A percentile compares a stretch with the other conserved stretches of the same genome.
phyloP scores from a whole-genome alignment of 2,113 vertebrate genomes.

The Hippolais icterina region DNA sequence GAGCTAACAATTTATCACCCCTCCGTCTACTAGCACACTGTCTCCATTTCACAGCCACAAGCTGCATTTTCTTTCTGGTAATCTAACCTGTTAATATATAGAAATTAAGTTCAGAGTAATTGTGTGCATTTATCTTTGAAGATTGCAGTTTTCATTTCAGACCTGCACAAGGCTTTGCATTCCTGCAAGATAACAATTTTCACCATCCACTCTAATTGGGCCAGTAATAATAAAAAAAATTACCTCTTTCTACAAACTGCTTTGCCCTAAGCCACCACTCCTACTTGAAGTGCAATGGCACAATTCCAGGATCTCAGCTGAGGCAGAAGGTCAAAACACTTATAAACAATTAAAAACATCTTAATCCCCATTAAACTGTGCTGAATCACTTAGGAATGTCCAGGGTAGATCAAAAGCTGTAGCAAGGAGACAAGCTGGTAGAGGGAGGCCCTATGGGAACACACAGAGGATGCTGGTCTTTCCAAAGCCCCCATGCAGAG shows the following conservation, averaged over 20 bases:
- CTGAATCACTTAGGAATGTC: neutral
- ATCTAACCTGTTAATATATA: neutral
- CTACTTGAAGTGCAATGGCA: neutral
- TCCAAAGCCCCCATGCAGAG: neutral
- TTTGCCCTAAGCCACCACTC: neutral
- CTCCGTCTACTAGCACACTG: neutral
- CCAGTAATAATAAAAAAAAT: neutral
- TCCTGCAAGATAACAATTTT: neutral
- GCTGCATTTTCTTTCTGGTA: neutral
- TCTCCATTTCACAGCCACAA: neutral
- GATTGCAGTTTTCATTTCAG: neutral
- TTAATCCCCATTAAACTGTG: neutral
- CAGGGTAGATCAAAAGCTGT: neutral
- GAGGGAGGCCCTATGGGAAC: neutral
- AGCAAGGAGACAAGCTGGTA: neutral
- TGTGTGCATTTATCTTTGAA: neutral
- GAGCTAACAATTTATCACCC: neutral
- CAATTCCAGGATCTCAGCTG: neutral
- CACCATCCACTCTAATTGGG: neutral
- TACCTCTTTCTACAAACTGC: neutral
- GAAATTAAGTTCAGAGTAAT: neutral
- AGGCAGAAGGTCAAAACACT: neutral
- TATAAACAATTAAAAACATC: slow-evolving; percentile 28
- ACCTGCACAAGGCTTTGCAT: neutral
- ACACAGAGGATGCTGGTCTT: neutral